These are phyloP conservation scores for Psammodynastes pulverulentus DNA, from an alignment of 2,113 vertebrate species.

Conservation along the genomic window DNA sequence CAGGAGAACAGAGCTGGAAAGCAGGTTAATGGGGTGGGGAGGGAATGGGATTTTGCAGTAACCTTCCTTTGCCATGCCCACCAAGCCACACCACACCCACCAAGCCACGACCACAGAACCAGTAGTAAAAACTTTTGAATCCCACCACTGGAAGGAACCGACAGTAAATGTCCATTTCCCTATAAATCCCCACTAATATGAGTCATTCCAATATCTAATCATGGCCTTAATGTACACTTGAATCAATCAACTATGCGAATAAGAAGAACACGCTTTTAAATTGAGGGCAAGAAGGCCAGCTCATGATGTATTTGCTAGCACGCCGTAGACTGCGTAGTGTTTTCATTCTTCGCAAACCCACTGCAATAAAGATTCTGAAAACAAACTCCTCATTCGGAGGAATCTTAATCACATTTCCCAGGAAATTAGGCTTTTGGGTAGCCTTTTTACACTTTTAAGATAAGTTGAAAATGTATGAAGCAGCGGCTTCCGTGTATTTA, in stretches of 20 bases:
- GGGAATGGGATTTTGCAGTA: too few species aligned
- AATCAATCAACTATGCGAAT: constrained; percentile 8
- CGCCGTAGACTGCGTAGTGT: constrained; percentile 28
- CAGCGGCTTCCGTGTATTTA: constrained; percentile 36
- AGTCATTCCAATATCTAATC: constrained; percentile 5
- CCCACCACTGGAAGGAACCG: too few species aligned
- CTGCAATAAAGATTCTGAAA: constrained; percentile 30
- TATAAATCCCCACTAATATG: background rate
- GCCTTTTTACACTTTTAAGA: constrained; percentile 1
- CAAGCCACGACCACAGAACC: too few species aligned
- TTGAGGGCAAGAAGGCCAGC: constrained; percentile 45
- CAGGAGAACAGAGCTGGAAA: too few species aligned
- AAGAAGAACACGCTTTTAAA: constrained; percentile 49
- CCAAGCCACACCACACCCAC: too few species aligned
- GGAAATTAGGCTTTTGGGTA: constrained; percentile 24
- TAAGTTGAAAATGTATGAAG: constrained; percentile 18
- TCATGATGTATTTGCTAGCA: constrained; percentile 19
- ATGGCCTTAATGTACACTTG: background rate
- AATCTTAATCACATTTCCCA: constrained; percentile 38
- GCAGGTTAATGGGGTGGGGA: too few species aligned
- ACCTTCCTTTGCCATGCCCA: too few species aligned
- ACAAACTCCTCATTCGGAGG: constrained; percentile 33
- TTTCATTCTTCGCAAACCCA: constrained; percentile 32
- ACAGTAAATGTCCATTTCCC: background rate
- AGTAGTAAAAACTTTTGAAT: too few species aligned